Conservation (phyloP, 2,888 invertebrate species). For the Rambutsinella grinnellia region DNA sequence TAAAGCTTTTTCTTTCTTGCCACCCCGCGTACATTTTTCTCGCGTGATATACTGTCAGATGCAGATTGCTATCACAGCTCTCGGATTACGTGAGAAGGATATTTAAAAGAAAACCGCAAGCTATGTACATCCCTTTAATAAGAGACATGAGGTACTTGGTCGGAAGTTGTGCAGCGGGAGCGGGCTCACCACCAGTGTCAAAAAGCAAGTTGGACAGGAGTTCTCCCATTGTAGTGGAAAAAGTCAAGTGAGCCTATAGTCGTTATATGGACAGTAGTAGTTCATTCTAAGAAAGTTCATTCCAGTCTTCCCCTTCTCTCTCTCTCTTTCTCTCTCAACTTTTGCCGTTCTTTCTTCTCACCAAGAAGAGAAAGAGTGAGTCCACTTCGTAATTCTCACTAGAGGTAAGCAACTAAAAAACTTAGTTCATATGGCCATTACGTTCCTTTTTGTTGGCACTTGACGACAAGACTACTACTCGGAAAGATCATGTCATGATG, state of each 20-base stretch:
- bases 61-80: constrained; percentile 42
- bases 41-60: constrained; percentile 43
- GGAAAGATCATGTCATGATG: background rate
- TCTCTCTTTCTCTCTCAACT: background rate
- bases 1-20: too few relatives aligned
- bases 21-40: constrained; percentile 40
- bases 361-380: background rate
- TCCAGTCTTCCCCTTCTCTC: background rate
- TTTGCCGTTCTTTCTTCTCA: background rate
- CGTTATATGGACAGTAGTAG: background rate
- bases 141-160: background rate
- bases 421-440: constrained; percentile 8
- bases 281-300: background rate
- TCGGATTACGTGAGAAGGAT: constrained; percentile 48
- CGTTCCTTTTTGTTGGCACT: background rate
- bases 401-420: constrained; percentile 7
- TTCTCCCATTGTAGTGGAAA: background rate
- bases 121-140: background rate
- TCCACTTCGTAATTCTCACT: background rate
- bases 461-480: background rate
- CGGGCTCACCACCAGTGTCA: background rate
- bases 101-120: background rate
- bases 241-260: background rate
- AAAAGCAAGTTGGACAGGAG: background rate
- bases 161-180: background rate